phyloP scores from a whole-genome alignment of 1,140 invertebrate species.

The Diuraphis noxia region DNA sequence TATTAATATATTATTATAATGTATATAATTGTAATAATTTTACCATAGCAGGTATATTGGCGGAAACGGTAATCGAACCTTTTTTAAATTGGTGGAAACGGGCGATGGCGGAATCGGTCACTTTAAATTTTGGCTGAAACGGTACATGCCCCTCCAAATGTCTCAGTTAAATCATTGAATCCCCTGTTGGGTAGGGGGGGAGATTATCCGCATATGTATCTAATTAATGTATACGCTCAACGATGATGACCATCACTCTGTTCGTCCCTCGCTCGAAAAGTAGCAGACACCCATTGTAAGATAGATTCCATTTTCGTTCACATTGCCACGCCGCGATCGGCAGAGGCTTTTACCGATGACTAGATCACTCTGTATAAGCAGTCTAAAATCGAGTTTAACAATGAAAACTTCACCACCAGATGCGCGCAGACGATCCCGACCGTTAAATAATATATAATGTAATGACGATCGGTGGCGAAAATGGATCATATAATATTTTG shows the following conservation, averaged over 20 bases:
- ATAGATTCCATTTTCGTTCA: neutral
- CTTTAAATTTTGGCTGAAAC: too few species aligned
- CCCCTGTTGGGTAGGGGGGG: too few species aligned
- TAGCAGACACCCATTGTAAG: neutral
- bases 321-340: too few species aligned
- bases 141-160: neutral
- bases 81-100: too few species aligned
- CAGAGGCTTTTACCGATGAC: neutral
- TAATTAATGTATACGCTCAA: neutral
- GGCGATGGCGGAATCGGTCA: too few species aligned
- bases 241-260: neutral
- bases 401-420: conserved; percentile 4
- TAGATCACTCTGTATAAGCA: neutral
- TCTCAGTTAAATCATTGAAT: neutral
- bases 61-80: too few species aligned
- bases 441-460: conserved; percentile 7
- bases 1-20: too few species aligned
- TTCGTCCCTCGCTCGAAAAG: neutral
- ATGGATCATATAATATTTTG: neutral
- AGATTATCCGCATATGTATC: neutral
- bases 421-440: neutral
- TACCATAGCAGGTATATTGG: too few species aligned
- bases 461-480: neutral
- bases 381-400: neutral
- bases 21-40: too few species aligned